Base-by-base conservation (phyloP, 2,113 vertebrate species). In the Cnemophilus loriae region DNA sequence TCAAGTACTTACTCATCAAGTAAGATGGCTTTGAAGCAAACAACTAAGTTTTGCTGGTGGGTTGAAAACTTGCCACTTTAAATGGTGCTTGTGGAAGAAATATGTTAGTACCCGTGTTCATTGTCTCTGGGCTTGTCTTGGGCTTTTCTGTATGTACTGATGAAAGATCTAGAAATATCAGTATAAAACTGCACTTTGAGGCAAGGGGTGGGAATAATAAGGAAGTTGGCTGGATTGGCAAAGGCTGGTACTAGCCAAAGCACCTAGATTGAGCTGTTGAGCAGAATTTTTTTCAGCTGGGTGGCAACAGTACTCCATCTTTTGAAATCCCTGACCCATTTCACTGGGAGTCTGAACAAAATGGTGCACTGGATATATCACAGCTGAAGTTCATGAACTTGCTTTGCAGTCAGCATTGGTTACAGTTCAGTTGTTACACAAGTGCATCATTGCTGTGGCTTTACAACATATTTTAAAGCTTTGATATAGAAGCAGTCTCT, bases 341-440 rank as follows among this genome's bases (percentile, higher is more conserved):
- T 80, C 84, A 89, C 37, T 3, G 11, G 27, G 77, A 84, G 26
- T 74, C 80, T 59, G 75, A 93, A 60, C 65, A 84, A 77, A 84
- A 50, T 15, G 28, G 74, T 7, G 18, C 81, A 16, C 50, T 91
- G 97, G 91, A 80, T 91, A 55, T 57, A 57, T 94, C n/a, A 79
- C 65, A 95, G 94, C 89, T 94, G 85, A 97, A 94, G 95, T 84
- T 93, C 90, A 71, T 94, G 92, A 93, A 94, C 93, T 96, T 67
- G 33, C 92, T 91, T 82, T 93, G 42, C 75, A 61, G 92, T 80
- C 82, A 86, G 87, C 55, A 37, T 87, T 83, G 95, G 95, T 96
- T 97, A 96, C 96, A 96, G 70, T 77, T 92, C 91, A 95, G 86
- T 93, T 87, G 82, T 47, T 28, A 30, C 46, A 60, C 92, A 90